Conservation (phyloP, 2,113 vertebrate species). For the Tauraco erythrolophus region DNA sequence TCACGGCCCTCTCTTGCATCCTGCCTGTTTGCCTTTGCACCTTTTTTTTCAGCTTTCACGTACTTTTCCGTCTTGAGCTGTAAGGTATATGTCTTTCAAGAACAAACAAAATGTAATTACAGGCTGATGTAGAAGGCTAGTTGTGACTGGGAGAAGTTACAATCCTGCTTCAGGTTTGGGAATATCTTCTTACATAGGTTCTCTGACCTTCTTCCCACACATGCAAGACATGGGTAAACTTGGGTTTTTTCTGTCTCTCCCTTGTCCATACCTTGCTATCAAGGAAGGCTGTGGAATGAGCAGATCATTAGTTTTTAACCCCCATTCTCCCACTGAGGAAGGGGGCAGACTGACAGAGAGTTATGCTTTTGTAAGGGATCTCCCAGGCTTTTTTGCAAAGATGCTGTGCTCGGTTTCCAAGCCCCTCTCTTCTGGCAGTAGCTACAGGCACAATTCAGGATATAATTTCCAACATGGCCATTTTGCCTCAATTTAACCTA, state of each 20-base stretch:
- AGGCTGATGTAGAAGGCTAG: neutral
- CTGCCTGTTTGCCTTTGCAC: neutral
- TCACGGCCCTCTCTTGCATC: neutral
- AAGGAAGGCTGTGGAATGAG: neutral
- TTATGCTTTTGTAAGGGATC: neutral
- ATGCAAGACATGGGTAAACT: neutral
- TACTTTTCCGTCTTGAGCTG: neutral
- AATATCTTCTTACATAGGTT: neutral
- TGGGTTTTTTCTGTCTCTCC: neutral
- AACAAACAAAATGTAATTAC: neutral
- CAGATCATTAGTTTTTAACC: neutral
- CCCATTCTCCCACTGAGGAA: neutral
- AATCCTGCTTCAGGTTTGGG: neutral
- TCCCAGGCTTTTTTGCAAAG: neutral
- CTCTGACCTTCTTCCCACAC: neutral
- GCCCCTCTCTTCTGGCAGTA: neutral
- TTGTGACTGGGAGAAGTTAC: neutral
- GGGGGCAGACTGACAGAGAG: neutral
- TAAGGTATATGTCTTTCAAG: neutral
- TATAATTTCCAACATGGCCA: fast-evolving
- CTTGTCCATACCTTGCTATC: neutral
- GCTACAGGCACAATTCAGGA: neutral
- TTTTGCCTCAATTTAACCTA: neutral
- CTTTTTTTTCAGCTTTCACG: neutral
- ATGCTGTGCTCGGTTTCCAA: neutral